Conservation (phyloP, 1,140 invertebrate genomes). For the Steinernema khuongi region DNA sequence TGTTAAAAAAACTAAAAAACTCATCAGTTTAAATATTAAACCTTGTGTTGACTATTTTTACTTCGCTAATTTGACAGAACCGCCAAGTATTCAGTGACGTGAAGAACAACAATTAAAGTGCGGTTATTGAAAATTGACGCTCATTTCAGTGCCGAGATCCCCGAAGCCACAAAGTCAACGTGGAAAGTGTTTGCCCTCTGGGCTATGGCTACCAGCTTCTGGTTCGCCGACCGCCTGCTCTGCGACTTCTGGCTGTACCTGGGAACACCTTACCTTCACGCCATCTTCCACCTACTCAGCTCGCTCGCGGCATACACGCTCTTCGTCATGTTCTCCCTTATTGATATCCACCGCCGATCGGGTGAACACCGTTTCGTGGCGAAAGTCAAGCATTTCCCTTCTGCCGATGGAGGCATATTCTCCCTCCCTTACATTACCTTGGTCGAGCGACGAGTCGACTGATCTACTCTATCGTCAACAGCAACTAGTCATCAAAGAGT, state of each 20-base stretch:
- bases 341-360: constrained; percentile 47
- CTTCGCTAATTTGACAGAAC: too few species aligned
- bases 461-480: not conserved
- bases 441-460: constrained; percentile 8
- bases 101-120: not conserved
- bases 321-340: constrained; percentile 56
- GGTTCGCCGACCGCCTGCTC: constrained; percentile 51
- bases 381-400: constrained; percentile 38
- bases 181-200: constrained; percentile 46
- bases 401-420: constrained; percentile 5
- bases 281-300: constrained; percentile 50
- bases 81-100: not conserved
- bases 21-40: too few species aligned
- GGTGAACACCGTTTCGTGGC: constrained; percentile 43
- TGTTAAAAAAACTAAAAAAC: too few species aligned
- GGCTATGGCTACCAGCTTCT: constrained; percentile 46
- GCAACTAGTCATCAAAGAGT: not conserved
- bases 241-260: constrained; percentile 56
- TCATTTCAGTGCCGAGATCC: constrained; percentile 46
- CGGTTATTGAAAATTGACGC: not conserved
- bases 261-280: constrained; percentile 55
- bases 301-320: constrained; percentile 51
- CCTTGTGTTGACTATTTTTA: too few species aligned
- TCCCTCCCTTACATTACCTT: constrained; percentile 23
- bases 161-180: constrained; percentile 44